Conservation (phyloP, 1,140 invertebrate genomes). For the Micrasema minimum region DNA sequence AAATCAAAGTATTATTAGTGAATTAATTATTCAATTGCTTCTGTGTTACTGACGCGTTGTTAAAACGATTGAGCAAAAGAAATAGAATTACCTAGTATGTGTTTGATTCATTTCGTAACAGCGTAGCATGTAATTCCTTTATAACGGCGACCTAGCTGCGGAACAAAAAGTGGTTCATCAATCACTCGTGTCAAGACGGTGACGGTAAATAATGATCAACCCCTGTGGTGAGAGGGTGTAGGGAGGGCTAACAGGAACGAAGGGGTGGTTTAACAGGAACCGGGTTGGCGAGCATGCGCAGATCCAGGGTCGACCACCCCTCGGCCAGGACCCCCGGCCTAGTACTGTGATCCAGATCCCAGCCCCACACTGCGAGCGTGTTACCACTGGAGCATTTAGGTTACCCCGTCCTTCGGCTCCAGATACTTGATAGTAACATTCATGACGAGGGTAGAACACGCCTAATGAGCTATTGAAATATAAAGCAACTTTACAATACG, state of each 20-base stretch:
- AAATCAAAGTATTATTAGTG: too few relatives aligned
- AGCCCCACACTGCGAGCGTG: background rate
- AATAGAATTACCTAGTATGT: background rate
- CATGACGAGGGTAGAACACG: too few relatives aligned
- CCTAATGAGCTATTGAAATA: background rate
- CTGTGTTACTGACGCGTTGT: too few relatives aligned
- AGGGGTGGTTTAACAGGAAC: constrained; percentile 18
- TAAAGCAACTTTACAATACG: too few relatives aligned
- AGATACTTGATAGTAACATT: background rate
- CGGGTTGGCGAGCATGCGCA: constrained; percentile 44
- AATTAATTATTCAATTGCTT: too few relatives aligned
- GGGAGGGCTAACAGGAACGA: background rate
- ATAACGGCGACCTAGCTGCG: background rate
- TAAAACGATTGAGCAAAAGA: too few relatives aligned
- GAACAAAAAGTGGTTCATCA: constrained; percentile 15
- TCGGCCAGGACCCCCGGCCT: constrained; percentile 20
- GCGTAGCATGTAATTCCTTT: constrained; percentile 1
- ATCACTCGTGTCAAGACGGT: constrained; percentile 16
- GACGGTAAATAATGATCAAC: constrained; percentile 33
- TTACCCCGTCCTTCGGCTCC: background rate
- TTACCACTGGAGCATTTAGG: constrained; percentile 2
- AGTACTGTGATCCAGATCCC: constrained; percentile 1
- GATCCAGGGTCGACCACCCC: constrained; percentile 37
- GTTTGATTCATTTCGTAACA: background rate
- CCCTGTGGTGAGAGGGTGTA: background rate